Percentiles rank a stretch among this genome's conserved stretches.
Evolutionary conservation across 2,797 vertebrate genomes (phyloP).

Genomic region (Cuculus canorus): DNA sequence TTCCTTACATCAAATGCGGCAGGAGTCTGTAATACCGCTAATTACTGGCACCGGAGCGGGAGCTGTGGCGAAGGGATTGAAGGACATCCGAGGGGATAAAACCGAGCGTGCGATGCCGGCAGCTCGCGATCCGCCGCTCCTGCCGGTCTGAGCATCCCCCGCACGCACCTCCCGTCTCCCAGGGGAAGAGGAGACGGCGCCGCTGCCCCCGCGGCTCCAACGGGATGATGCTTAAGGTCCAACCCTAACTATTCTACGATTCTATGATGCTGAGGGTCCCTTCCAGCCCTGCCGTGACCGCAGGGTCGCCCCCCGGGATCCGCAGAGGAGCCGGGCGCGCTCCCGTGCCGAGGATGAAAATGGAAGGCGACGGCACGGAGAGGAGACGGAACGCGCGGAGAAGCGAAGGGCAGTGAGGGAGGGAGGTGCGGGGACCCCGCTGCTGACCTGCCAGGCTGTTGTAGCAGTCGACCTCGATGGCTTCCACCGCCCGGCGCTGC

Average conservation of each 20-base stretch:
- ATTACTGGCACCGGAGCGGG: background rate
- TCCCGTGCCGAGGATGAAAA: no score
- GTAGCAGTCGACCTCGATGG: constrained; percentile 96
- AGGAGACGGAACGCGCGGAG: background rate
- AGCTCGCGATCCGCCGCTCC: background rate
- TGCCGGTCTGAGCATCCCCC: background rate
- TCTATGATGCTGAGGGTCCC: no score
- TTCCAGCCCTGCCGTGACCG: no score
- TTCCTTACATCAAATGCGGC: background rate
- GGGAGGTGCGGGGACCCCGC: background rate
- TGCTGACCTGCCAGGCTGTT: constrained; percentile 96
- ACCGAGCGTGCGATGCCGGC: background rate
- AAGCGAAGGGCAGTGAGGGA: background rate
- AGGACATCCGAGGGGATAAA: background rate
- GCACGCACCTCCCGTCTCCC: background rate
- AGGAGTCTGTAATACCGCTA: background rate
- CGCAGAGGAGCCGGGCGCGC: no score
- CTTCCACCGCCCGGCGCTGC: constrained; percentile 92
- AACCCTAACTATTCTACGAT: no score
- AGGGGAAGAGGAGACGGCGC: background rate
- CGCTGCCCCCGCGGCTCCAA: no score
- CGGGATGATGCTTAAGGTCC: no score
- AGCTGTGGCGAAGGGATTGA: background rate
- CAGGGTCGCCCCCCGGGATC: no score
- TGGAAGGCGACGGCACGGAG: background rate